Evolutionary conservation across 2,797 vertebrate species (phyloP), one percentile per base, ranked within the genome.

Genomic region (Anisognathus igniventris): DNA sequence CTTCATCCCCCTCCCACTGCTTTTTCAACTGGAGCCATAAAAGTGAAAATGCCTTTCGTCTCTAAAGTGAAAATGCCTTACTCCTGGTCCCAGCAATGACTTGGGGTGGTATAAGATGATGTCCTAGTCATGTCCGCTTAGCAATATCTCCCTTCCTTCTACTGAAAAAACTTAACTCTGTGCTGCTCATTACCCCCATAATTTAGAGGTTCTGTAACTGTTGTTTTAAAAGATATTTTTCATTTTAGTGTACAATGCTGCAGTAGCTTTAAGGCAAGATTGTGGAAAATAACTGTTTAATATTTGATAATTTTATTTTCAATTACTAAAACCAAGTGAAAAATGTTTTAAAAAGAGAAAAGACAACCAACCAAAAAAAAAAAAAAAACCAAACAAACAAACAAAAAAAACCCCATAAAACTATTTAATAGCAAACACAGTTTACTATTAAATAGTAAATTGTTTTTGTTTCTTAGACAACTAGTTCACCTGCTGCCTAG

Each of bases 81-180:
- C 6, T 66, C 33, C 23, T 0, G 3, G 2, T 5, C 14, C 17
- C 0, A 0, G 9, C 20, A 72, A 33, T 39, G 20, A 39, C 28
- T 25, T 17, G 6, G 39, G 4, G 9, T 21, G 9, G 2, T 12
- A 44, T 6, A 65, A 24, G 48, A 50, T 25, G 10, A 39, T 28
- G 3, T 51, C 37, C 11, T 45, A 44, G 9, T 6, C 23, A 33
- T n/a, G 15, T 4, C 9, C 1, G 0, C 11, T 45, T 10, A n/a
- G 11, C 37, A 45, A 9, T 10, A 31, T 14, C 2, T 14, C 3
- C 53, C 9, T 51, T 45, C 12, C 24, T 45, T 16, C 35, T 65
- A 18, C 50, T 31, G 17, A 25, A 39, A 30, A 58, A 72, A 37
- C 14, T 18, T n/a, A 31, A 20, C 50, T 37, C 27, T 33, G 4